Conservation (phyloP, 2,797 vertebrate genomes). For the Melanotaenia maccullochi region DNA sequence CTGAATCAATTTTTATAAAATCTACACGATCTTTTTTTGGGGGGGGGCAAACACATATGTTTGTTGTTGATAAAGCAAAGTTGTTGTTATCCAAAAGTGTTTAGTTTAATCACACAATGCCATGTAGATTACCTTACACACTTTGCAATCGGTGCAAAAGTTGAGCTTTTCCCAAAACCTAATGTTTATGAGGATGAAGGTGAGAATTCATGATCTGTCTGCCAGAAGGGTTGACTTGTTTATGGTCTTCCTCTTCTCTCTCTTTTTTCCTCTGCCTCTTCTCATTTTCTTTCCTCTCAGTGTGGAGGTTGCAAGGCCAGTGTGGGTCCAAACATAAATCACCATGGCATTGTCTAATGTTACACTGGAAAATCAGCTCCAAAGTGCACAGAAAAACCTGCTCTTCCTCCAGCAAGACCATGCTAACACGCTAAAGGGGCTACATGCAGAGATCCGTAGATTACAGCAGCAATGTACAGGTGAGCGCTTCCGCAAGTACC, state of each 20-base stretch:
- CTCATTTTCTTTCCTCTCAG: constrained; percentile 17
- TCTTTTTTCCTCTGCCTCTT: constrained; percentile 6
- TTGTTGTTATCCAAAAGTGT: constrained; percentile 2
- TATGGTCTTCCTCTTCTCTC: constrained; percentile 12
- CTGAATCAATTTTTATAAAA: constrained; percentile 25
- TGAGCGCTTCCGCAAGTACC: constrained; percentile 54
- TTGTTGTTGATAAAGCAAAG: neutral
- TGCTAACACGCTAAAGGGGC: constrained; percentile 90
- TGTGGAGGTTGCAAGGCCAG: constrained; percentile 39
- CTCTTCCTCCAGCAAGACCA: constrained; percentile 98
- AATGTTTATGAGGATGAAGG: constrained; percentile 24
- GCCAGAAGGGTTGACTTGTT: constrained; percentile 15
- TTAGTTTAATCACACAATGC: constrained; percentile 1
- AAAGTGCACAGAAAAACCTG: constrained; percentile 97
- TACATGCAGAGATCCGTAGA: constrained; percentile 93
- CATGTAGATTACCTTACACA: constrained; percentile 24
- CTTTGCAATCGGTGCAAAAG: constrained; percentile 20
- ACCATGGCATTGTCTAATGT: constrained; percentile 89
- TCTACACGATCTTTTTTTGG: too few species aligned
- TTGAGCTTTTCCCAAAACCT: constrained; percentile 34
- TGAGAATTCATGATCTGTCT: constrained; percentile 25
- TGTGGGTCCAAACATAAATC: constrained; percentile 49
- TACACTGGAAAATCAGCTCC: constrained; percentile 95
- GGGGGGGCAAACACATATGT: too few species aligned
- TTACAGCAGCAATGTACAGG: constrained; percentile 98